Evolutionary conservation across 2,113 vertebrate genomes (phyloP).

Genomic region (Trematomus loennbergii): DNA sequence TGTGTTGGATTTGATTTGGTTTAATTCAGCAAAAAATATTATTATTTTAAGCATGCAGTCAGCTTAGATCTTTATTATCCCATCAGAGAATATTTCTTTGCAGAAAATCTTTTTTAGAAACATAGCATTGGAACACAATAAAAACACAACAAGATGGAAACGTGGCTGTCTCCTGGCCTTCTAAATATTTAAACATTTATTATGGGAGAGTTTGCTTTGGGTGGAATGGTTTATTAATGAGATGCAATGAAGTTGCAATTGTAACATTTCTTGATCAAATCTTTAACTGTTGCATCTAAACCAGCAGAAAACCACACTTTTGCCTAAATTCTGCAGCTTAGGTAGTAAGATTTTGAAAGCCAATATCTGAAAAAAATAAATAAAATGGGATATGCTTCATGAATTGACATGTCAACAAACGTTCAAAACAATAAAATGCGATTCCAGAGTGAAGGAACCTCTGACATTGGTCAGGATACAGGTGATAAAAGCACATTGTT

Average conservation of each 20-base stretch:
- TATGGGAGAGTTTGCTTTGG: not conserved
- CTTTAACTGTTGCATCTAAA: not conserved
- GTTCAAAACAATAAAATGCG: not conserved
- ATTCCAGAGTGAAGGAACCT: not conserved
- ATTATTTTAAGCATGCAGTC: not conserved
- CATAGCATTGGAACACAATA: not conserved
- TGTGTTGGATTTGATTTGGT: not conserved
- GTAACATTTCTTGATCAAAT: not conserved
- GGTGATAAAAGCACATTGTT: not conserved
- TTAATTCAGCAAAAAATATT: not conserved
- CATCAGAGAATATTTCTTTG: not conserved
- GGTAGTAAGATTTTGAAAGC: too few species aligned
- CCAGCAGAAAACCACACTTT: not conserved
- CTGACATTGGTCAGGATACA: not conserved
- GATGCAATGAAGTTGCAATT: not conserved
- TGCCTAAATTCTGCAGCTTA: not conserved
- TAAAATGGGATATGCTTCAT: not conserved
- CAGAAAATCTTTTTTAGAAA: not conserved
- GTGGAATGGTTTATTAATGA: not conserved
- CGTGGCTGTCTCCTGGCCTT: not conserved
- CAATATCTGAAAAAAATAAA: not conserved
- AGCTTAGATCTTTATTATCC: not conserved
- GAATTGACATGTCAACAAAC: not conserved
- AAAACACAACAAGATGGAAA: not conserved
- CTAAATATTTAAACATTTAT: not conserved